Conservation (phyloP, 2,888 invertebrate species). For the Agonopterix arenella region DNA sequence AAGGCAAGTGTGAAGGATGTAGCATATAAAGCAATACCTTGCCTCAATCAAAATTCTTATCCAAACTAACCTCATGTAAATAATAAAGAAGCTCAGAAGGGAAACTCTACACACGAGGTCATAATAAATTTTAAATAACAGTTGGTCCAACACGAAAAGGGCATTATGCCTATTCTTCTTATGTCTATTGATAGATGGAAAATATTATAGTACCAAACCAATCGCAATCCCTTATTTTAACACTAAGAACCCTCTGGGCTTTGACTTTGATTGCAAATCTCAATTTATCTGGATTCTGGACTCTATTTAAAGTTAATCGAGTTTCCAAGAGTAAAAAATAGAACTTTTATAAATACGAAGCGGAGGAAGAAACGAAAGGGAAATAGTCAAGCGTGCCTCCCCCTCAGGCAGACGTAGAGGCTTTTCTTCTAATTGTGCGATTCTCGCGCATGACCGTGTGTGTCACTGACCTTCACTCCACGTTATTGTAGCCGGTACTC, state of each 20-base stretch:
- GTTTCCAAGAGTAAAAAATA: not conserved
- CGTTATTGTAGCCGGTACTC: slow-evolving; percentile 46
- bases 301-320: not conserved
- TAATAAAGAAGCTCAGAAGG: slow-evolving; percentile 22
- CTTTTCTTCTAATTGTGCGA: slow-evolving; percentile 46
- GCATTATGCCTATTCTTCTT: slow-evolving; percentile 27
- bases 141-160: slow-evolving; percentile 31
- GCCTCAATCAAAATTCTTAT: too few species aligned
- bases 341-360: not conserved
- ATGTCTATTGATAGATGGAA: slow-evolving; percentile 28
- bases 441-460: slow-evolving; percentile 35
- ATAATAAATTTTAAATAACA: slow-evolving; percentile 38
- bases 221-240: slow-evolving; percentile 11
- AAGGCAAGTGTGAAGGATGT: too few species aligned
- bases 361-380: not conserved
- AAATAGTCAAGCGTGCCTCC: slow-evolving; percentile 1
- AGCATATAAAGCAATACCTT: too few species aligned
- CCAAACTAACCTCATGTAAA: slow-evolving; percentile 8
- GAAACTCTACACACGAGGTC: slow-evolving; percentile 14
- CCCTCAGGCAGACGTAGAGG: slow-evolving; percentile 14
- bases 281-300: not conserved
- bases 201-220: slow-evolving; percentile 5
- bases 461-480: slow-evolving; percentile 58
- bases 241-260: slow-evolving; percentile 2
- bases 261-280: slow-evolving; percentile 4